Evolutionary conservation across 2,113 vertebrate species (phyloP), one percentile per base, ranked within the genome.

Genomic region (Entelurus aequoreus): DNA sequence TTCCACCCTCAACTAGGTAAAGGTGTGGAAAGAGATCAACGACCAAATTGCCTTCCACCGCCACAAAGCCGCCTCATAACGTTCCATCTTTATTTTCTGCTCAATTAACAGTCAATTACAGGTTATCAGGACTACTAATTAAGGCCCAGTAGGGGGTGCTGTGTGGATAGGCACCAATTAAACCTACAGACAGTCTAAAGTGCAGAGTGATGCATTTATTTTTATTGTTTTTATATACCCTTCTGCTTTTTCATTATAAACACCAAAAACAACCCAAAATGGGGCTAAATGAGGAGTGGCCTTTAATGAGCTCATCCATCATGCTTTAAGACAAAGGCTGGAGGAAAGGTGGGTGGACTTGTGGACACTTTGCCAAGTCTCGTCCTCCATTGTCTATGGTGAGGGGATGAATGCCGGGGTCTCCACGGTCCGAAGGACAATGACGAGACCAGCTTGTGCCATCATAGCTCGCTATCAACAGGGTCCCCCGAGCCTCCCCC

Each of bases 221-320:
- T 46, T 4, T 46, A 40, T 40, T 46, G 10, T 42, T 42, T 42
- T 77, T 66, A 67, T 69, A 64, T 6, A 67, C 72, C 69, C 51
- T n/a, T 65, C 60, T 46, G n/a, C 73, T 75, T 82, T 79, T 73
- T 84, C 87, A 87, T 63, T 72, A 28, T 48, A 65, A 65, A 82
- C 54, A 65, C 58, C 56, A 60, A 73, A 78, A 71, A 63, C 57
- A 56, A 16, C 72, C 72, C 72, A 73, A 72, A 59, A 84, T 81
- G 44, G 16, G 61, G 48, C 75, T 62, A 51, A 54, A 78, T 72
- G 78, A 75, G 66, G 77, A 83, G 56, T 67, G 77, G 81, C 82
- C 81, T 84, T 81, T 85, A 77, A 77, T 71, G 84, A 78, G 72
- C 82, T 85, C 89, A 90, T 90, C 86, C 88, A 91, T 90, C 90